Percentiles rank a stretch among this genome's conserved stretches.
Conservation (phyloP, 2,113 vertebrate species). For the Dicentrarchus labrax region DNA sequence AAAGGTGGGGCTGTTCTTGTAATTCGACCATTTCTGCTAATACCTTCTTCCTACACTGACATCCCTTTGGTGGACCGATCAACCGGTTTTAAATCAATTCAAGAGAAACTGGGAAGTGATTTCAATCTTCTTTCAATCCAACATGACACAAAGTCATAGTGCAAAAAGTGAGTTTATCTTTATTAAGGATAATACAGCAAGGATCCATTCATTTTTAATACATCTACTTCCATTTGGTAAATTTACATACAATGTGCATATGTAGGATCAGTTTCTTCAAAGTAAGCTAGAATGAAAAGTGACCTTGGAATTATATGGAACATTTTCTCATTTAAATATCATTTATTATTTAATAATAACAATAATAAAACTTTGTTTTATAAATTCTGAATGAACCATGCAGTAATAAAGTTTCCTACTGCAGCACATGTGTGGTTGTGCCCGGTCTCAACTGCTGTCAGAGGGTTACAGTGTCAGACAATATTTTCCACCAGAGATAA, state of each 20-base stretch:
- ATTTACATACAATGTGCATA: background rate
- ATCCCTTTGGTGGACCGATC: too few relatives aligned
- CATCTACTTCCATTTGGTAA: background rate
- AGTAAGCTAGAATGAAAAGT: background rate
- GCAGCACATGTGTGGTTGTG: background rate
- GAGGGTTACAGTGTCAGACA: background rate
- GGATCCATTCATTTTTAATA: constrained; percentile 1
- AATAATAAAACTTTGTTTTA: background rate
- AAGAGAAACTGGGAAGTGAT: background rate
- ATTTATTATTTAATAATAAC: background rate
- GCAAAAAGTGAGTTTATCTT: constrained; percentile 54
- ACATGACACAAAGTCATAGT: constrained; percentile 37
- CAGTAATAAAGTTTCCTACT: background rate
- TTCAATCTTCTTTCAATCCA: constrained; percentile 10
- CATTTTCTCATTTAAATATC: background rate
- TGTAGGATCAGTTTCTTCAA: background rate
- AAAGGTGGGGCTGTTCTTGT: too few relatives aligned
- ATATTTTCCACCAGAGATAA: constrained; percentile 8
- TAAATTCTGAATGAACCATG: background rate
- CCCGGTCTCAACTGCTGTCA: background rate
- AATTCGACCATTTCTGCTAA: too few relatives aligned
- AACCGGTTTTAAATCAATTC: background rate
- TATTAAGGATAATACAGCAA: constrained; percentile 46
- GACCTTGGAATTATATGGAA: background rate
- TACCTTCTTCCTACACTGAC: too few relatives aligned